Evolutionary conservation across 2,888 invertebrate genomes (phyloP), one percentile per base, ranked within the genome.

Genomic region (Coelopa pilipes): DNA sequence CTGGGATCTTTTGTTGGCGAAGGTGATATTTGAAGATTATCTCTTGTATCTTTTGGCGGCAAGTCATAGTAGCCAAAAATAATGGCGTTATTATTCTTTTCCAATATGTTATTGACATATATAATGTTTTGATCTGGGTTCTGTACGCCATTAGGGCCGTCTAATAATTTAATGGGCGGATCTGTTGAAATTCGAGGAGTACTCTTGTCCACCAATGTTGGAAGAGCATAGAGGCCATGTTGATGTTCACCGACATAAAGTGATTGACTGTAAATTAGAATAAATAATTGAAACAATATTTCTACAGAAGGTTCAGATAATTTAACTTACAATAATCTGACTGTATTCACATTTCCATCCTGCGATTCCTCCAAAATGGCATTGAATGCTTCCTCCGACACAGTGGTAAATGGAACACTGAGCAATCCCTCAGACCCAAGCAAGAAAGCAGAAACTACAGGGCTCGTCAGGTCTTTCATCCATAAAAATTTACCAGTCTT

Each of bases 171-270:
- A 0, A 93, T 92, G 57, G 92, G 90, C 81, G 92, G 93, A 2
- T 92, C 91, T 5, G 92, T 91, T 0, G 92, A 91, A 86, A 96
- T 94, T 10, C 96, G 94, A 13, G 95, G 93, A 3, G 95, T 94
- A 78, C 93, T 92, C 81, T 97, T 95, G 89, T 98, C 98, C 1
- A 97, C 97, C 34, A 97, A 89, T 0, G 97, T 95, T 1, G 97
- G 96, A 70, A 98, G 87, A 0, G 98, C 99, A 88, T 98, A 99
- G 0, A 97, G 88, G 0, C 98, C 98, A 76, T 91, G 89, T 67
- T 90, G 90, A 83, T 93, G 92, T 84, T 98, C 95, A 0, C 98
- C 99, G 74, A 99, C 93, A 86, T 97, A 99, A 49, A 99, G 89
- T 0, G 97, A 95, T 74, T 95, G 94, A 80, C 96, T 97, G 88